Base-by-base conservation (phyloP, 2,113 vertebrate genomes). In the Rhinopomastus cyanomelas region DNA sequence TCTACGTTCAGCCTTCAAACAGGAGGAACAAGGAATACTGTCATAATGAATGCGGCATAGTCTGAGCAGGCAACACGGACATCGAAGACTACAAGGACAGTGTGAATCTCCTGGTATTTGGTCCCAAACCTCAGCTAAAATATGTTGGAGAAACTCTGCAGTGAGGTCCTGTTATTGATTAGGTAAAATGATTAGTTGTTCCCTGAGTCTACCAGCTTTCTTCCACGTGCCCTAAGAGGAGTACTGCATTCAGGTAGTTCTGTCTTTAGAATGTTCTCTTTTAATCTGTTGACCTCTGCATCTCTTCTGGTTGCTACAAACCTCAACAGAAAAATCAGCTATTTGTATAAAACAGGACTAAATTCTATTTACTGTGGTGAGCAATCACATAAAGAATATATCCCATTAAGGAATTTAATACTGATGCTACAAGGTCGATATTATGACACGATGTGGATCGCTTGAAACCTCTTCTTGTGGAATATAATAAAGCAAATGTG, bases 1-100 rank as follows among this genome's bases (percentile, higher is more conserved):
- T 94, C 90, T 78, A 86, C 77, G 46, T 65, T 88, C 62, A 64
- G 39, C 77, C 57, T 93, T 84, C 56, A 82, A 87, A 91, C 36
- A 78, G 65, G 75, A 88, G 73, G 76, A 94, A 85, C 30, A 85
- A 92, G 34, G 48, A 49, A 51, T 30, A 7, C 5, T 53, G 4
- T 56, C 57, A 16, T 36, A 46, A 46, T 7, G 3, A 42, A 61
- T 34, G 12, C 16, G 85, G 73, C 82, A 89, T 61, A 67, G 25
- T 37, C 20, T 20, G 36, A 57, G 13, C 9, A 44, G 36, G 67
- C 85, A 74, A 62, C n/a, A 23, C 6, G 20, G 60, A 79, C 85
- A 92, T 69, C 37, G 46, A 49, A 83, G 16, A 81, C 55, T 15
- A 59, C 9, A 64, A 67, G 6, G 11, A 23, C 26, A 30, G 27